Conservation (phyloP, 1,140 invertebrate species). For the Drosophila pallidifrons region DNA sequence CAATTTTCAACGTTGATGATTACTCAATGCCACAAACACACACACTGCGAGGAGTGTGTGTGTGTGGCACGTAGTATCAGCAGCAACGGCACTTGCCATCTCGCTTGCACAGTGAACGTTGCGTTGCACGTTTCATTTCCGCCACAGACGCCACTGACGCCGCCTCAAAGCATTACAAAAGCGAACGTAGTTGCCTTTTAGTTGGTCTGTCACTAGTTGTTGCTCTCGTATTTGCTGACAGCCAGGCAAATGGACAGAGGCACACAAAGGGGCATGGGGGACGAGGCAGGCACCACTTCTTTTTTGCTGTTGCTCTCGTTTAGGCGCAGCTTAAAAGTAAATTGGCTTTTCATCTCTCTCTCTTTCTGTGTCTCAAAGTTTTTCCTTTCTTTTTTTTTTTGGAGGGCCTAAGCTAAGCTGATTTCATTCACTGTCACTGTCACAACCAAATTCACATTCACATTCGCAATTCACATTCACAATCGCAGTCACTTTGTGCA, state of each 20-base stretch:
- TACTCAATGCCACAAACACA: conserved; percentile 82
- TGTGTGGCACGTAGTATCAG: conserved; percentile 21
- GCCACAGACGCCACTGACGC: conserved; percentile 65
- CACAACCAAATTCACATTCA: conserved; percentile 16
- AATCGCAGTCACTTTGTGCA: conserved; percentile 32
- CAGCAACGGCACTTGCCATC: conserved; percentile 10
- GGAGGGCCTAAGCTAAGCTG: conserved; percentile 39
- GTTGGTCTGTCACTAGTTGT: conserved; percentile 49
- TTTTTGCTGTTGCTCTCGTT: conserved; percentile 40
- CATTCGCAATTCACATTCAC: conserved; percentile 17
- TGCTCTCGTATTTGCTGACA: conserved; percentile 37
- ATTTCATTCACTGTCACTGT: conserved; percentile 45
- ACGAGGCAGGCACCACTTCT: background rate
- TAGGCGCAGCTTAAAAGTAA: conserved; percentile 45
- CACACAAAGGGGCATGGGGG: background rate
- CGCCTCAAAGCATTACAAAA: conserved; percentile 45
- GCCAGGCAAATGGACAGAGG: conserved; percentile 1
- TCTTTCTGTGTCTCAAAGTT: conserved; percentile 12
- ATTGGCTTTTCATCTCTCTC: conserved; percentile 39
- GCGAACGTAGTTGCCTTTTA: conserved; percentile 44
- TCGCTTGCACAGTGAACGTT: conserved; percentile 18
- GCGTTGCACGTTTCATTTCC: conserved; percentile 73
- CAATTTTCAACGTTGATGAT: conserved; percentile 83
- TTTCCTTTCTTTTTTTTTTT: conserved; percentile 4
- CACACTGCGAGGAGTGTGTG: conserved; percentile 1